Percentiles rank a stretch among this genome's conserved stretches.
Conservation (phyloP, 2,113 vertebrate species). For the Poeciliopsis retropinna region DNA sequence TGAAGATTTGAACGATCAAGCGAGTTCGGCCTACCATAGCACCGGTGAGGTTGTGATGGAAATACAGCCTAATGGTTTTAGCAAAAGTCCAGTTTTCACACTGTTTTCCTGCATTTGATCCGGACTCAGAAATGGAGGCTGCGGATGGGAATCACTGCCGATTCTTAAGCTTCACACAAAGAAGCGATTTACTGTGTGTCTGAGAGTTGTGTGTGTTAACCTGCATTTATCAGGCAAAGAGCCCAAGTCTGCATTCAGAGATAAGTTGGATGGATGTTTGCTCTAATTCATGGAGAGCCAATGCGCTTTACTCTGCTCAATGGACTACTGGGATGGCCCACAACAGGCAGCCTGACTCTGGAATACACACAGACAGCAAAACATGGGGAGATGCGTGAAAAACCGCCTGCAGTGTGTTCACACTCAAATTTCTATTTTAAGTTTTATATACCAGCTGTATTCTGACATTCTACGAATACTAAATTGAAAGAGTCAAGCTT, state of each 20-base stretch:
- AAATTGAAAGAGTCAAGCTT: no score
- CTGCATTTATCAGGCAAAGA: constrained; percentile 56
- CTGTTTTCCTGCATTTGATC: constrained; percentile 42
- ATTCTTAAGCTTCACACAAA: constrained; percentile 67
- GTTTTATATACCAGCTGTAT: neutral
- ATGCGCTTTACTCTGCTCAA: constrained; percentile 45
- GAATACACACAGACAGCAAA: constrained; percentile 28
- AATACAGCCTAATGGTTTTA: constrained; percentile 3
- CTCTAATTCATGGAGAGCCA: constrained; percentile 58
- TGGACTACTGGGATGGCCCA: constrained; percentile 23
- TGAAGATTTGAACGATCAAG: constrained; percentile 28
- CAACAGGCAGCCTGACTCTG: constrained; percentile 15
- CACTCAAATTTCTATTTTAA: neutral
- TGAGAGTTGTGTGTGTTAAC: constrained; percentile 53
- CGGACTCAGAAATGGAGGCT: constrained; percentile 30
- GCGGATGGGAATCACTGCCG: constrained; percentile 34
- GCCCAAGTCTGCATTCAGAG: constrained; percentile 64
- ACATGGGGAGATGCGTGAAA: constrained; percentile 13
- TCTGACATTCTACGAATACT: neutral
- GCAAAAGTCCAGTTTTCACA: constrained; percentile 56
- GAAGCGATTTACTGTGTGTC: constrained; percentile 57
- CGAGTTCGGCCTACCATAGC: neutral
- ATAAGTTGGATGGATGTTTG: constrained; percentile 68
- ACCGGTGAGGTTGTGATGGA: constrained; percentile 12
- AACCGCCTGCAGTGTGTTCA: neutral